These are phyloP conservation scores for Holothuria leucospilota DNA, from an alignment of 53 echinoderm and acorn worm genomes.

Conservation along the genomic window DNA sequence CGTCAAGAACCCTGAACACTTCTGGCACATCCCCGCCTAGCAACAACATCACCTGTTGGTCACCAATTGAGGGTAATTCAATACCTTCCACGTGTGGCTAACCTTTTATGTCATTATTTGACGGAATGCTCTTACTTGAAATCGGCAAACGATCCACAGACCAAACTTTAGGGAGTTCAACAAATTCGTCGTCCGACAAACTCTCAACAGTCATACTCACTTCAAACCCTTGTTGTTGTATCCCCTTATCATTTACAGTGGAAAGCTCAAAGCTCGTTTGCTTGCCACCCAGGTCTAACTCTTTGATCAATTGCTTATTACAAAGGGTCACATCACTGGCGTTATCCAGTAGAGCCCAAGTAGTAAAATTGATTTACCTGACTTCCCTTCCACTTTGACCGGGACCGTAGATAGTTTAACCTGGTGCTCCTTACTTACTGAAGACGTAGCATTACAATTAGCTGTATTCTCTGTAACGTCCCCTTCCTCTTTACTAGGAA, in stretches of 20 bases:
- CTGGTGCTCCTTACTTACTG: too few relatives aligned
- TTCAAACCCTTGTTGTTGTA: slow-evolving; percentile 22
- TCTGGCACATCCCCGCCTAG: slow-evolving; percentile 53
- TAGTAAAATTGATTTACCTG: too few relatives aligned
- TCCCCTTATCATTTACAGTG: neutral
- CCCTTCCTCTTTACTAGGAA: too few relatives aligned
- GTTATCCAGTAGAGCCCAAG: too few relatives aligned
- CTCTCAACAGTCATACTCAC: slow-evolving; percentile 25
- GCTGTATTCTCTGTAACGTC: too few relatives aligned
- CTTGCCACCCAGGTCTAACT: too few relatives aligned
- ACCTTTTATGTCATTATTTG: slow-evolving; percentile 14
- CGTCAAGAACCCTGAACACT: slow-evolving; percentile 52
- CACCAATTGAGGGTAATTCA: slow-evolving; percentile 11
- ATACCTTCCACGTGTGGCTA: slow-evolving; percentile 53
- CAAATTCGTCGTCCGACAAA: slow-evolving; percentile 11
- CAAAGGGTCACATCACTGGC: slow-evolving; percentile 5
- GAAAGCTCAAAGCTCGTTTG: too few relatives aligned
- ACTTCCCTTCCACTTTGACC: too few relatives aligned
- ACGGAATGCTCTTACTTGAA: slow-evolving; percentile 22
- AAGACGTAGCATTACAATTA: too few relatives aligned
- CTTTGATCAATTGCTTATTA: slow-evolving; percentile 6
- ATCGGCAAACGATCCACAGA: slow-evolving; percentile 55
- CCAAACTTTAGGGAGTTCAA: slow-evolving; percentile 51
- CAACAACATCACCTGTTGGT: slow-evolving; percentile 12
- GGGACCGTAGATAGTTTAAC: too few relatives aligned